These are phyloP conservation scores for Gobiocypris rarus DNA, from an alignment of 2,113 vertebrate genomes.

Conservation along the genomic window DNA sequence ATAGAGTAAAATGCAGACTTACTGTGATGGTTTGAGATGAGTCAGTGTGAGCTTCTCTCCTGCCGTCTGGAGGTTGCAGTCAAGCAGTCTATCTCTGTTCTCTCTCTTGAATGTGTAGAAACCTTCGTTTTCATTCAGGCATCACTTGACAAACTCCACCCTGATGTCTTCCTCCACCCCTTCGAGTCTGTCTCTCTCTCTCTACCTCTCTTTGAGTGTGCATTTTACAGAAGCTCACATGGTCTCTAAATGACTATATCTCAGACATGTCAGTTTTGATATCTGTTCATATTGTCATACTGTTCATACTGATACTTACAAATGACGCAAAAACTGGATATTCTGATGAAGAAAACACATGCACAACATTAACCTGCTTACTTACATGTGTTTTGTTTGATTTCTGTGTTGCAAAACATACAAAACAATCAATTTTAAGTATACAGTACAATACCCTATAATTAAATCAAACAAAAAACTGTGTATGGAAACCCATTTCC, in stretches of 20 bases:
- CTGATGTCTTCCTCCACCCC: not conserved
- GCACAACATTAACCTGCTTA: not conserved
- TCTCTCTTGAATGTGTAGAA: not conserved
- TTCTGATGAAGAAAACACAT: not conserved
- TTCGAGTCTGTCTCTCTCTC: not conserved
- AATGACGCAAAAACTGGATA: not conserved
- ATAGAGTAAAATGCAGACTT: not conserved
- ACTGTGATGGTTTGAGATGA: not conserved
- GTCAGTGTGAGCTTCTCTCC: conserved; percentile 1
- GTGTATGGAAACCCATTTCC: no score
- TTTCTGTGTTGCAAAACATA: not conserved
- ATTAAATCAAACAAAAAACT: not conserved
- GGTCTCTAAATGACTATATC: conserved; percentile 31
- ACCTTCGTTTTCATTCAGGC: conserved; percentile 5
- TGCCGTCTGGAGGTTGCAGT: not conserved
- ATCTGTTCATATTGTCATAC: not conserved
- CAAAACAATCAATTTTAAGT: not conserved
- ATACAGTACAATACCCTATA: not conserved
- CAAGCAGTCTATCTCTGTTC: conserved; percentile 1
- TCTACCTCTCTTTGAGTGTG: not conserved
- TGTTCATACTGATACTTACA: not conserved
- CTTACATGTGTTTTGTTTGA: not conserved
- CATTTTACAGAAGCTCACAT: conserved; percentile 19
- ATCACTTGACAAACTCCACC: conserved; percentile 17
- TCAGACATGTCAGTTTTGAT: conserved; percentile 4